Conservation (phyloP, 2,113 vertebrate species). For the Polyodon spathula region DNA sequence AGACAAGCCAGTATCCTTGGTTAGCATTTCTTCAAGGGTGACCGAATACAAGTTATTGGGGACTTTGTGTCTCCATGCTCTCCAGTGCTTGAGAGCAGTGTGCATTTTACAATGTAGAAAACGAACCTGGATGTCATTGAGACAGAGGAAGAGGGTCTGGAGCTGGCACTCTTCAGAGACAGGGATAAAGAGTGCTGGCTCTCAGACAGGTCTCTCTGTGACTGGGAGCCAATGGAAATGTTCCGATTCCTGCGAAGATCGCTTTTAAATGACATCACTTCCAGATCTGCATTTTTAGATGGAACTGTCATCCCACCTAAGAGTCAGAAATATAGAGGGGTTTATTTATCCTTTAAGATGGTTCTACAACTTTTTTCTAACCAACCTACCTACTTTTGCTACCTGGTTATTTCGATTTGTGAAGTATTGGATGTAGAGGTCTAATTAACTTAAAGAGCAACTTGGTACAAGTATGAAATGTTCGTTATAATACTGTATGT, state of each 20-base stretch:
- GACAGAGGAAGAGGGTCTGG: conserved; percentile 31
- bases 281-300: conserved; percentile 18
- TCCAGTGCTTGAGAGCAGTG: background rate
- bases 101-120: background rate
- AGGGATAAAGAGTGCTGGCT: conserved; percentile 28
- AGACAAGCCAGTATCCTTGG: too few relatives aligned
- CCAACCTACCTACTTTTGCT: conserved; percentile 7
- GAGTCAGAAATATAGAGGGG: background rate
- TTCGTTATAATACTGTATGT: too few relatives aligned
- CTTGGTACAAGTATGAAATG: too few relatives aligned
- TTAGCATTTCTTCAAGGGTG: too few relatives aligned
- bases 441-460: background rate
- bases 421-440: background rate
- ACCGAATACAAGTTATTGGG: too few relatives aligned
- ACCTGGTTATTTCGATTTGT: background rate
- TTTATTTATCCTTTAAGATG: too few relatives aligned
- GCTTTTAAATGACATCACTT: conserved; percentile 21
- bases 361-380: background rate
- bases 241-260: background rate
- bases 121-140: conserved; percentile 26
- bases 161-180: conserved; percentile 17
- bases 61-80: background rate
- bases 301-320: background rate
- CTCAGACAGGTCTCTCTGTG: conserved; percentile 26
- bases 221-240: conserved; percentile 10